Evolutionary conservation across 30 jellyfish, hydroid and myxozoan genomes (phyloP).

Genomic region (Aurelia sp.): DNA sequence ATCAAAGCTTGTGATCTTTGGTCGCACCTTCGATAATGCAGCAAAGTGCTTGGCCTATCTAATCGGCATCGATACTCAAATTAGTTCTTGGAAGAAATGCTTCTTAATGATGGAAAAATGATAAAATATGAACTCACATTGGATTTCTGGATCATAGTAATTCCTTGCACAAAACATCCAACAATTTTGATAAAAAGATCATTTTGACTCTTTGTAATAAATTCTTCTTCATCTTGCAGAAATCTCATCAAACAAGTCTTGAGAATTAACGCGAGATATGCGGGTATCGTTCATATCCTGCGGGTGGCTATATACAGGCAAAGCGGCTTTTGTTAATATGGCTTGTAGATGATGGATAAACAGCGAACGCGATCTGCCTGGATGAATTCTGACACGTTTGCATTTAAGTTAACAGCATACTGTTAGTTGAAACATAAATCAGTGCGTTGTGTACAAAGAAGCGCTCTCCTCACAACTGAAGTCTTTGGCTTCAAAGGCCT

Average conservation of each 20-base stretch:
- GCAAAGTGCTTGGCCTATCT: constrained; percentile 3
- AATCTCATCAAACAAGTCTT: no score
- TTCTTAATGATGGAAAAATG: background rate
- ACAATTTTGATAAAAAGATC: no score
- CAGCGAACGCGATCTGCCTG: constrained; percentile 15
- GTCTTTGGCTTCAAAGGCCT: no score
- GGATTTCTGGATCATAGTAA: background rate
- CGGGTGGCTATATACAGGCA: constrained; percentile 51
- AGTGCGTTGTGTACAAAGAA: no score
- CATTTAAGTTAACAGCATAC: background rate
- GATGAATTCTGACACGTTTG: constrained; percentile 6
- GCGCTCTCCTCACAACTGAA: no score
- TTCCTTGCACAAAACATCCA: no score
- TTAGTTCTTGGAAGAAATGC: background rate
- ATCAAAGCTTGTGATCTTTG: background rate
- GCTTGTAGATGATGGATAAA: background rate
- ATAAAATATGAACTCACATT: background rate
- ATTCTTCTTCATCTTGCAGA: no score
- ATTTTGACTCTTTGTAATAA: no score
- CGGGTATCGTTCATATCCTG: constrained; percentile 46
- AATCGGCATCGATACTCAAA: background rate
- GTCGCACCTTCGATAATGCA: constrained; percentile 11
- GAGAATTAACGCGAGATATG: constrained; percentile 21
- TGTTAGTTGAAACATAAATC: no score
- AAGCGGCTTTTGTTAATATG: constrained; percentile 37